These are phyloP conservation scores for Pogona vitticeps DNA, from an alignment of 2,113 vertebrate species.

Conservation along the genomic window DNA sequence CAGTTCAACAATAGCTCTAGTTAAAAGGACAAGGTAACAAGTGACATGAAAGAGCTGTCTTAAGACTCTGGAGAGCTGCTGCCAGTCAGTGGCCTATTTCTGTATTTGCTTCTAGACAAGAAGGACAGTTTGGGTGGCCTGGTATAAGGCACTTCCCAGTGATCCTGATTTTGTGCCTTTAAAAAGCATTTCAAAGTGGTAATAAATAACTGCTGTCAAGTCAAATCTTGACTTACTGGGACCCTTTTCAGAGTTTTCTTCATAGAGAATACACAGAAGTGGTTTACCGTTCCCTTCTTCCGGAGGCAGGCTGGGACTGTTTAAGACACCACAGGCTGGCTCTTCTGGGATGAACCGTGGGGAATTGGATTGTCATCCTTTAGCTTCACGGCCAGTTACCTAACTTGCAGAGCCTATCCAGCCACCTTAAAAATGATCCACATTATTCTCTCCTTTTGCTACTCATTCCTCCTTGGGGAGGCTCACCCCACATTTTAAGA, in stretches of 20 bases:
- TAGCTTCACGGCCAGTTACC: too few relatives aligned
- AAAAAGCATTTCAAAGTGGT: too few relatives aligned
- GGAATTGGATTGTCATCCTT: too few relatives aligned
- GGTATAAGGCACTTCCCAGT: too few relatives aligned
- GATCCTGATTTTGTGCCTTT: too few relatives aligned
- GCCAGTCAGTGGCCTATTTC: neutral
- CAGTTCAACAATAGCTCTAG: neutral
- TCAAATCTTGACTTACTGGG: neutral
- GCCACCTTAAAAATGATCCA: too few relatives aligned
- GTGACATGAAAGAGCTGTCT: neutral
- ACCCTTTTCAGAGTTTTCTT: neutral
- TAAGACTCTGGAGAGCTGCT: neutral
- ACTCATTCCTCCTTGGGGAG: neutral
- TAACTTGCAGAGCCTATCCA: too few relatives aligned
- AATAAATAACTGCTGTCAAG: too few relatives aligned
- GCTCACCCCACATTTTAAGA: conserved; percentile 5
- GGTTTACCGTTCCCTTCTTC: neutral
- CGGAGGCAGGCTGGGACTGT: too few relatives aligned
- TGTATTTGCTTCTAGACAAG: neutral
- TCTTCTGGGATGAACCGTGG: too few relatives aligned
- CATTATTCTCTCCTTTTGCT: neutral
- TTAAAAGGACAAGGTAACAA: neutral
- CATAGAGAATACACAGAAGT: too few relatives aligned
- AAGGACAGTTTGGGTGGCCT: neutral
- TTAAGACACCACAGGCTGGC: too few relatives aligned